A percentile compares a stretch with the other conserved stretches of the same genome.
phyloP scores from a whole-genome alignment of 2,113 vertebrate genomes.

The Calyptommatus sinebrachiatus region DNA sequence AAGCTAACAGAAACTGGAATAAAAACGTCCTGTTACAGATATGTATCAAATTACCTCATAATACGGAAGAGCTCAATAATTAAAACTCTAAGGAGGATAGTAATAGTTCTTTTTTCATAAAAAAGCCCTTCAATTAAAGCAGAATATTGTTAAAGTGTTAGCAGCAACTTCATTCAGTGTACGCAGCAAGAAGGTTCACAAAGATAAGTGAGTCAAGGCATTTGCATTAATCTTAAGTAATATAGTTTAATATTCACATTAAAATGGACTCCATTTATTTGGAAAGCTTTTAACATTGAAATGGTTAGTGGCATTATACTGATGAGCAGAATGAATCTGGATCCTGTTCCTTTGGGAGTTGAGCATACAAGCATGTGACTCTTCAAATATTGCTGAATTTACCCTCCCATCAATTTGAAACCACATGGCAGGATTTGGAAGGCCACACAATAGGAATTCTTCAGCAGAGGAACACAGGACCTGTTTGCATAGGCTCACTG shows the following conservation, averaged over 20 bases:
- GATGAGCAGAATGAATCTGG: conserved; percentile 6
- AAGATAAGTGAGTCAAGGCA: conserved; percentile 5
- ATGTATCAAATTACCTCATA: conserved; percentile 4
- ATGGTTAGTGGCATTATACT: conserved; percentile 1
- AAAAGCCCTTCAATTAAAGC: conserved; percentile 14
- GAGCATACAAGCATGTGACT: too few relatives aligned
- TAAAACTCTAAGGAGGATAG: conserved; percentile 12
- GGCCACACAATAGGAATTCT: too few relatives aligned
- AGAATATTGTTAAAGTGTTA: conserved; percentile 30
- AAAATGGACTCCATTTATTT: conserved; percentile 32
- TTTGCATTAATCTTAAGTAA: conserved; percentile 25
- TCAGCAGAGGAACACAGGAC: too few relatives aligned
- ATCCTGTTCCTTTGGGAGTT: not conserved
- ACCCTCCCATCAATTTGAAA: not conserved
- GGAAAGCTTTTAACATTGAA: not conserved
- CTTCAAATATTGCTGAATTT: too few relatives aligned
- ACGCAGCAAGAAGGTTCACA: conserved; percentile 24
- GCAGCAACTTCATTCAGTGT: not conserved
- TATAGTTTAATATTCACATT: conserved; percentile 10
- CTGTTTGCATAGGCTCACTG: too few relatives aligned
- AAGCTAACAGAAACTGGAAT: not conserved
- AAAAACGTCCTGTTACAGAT: not conserved
- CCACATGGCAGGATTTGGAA: too few relatives aligned
- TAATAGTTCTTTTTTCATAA: not conserved
- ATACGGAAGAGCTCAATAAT: conserved; percentile 2